Evolutionary conservation across 2,797 vertebrate species (phyloP).

Genomic region (Rallus crepitans): DNA sequence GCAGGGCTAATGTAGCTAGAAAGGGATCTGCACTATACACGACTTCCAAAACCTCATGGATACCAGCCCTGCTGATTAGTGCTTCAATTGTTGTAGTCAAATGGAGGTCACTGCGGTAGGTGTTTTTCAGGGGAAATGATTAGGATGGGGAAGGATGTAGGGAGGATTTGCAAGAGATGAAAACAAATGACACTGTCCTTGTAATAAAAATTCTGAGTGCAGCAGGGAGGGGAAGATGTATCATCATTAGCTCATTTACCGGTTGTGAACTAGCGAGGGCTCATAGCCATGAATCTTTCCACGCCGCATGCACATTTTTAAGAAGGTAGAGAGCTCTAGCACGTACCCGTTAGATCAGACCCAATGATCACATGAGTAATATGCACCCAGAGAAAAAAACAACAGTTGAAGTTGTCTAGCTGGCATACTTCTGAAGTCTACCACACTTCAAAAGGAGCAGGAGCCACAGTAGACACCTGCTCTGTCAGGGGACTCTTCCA

Average conservation of each 20-base stretch:
- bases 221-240: conserved; percentile 62
- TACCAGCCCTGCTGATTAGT: conserved; percentile 17
- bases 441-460: fast-evolving
- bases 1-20: background rate
- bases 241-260: conserved; percentile 72
- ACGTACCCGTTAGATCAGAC: background rate
- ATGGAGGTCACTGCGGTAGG: conserved; percentile 60
- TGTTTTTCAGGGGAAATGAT: conserved; percentile 52
- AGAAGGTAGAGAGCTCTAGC: conserved; percentile 20
- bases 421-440: background rate
- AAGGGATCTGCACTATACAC: background rate
- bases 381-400: background rate
- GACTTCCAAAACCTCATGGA: background rate
- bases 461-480: background rate
- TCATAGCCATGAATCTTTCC: conserved; percentile 63
- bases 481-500: background rate
- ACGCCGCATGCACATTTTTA: background rate
- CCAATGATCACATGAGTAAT: background rate
- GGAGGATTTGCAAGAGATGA: conserved; percentile 64
- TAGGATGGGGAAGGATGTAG: conserved; percentile 23
- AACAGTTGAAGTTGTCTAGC: background rate
- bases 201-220: conserved; percentile 70
- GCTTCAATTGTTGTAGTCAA: conserved; percentile 26
- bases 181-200: conserved; percentile 66
- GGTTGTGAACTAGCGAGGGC: conserved; percentile 53